phyloP scores from a whole-genome alignment of 2,797 vertebrate genomes.

The Champsocephalus gunnari region DNA sequence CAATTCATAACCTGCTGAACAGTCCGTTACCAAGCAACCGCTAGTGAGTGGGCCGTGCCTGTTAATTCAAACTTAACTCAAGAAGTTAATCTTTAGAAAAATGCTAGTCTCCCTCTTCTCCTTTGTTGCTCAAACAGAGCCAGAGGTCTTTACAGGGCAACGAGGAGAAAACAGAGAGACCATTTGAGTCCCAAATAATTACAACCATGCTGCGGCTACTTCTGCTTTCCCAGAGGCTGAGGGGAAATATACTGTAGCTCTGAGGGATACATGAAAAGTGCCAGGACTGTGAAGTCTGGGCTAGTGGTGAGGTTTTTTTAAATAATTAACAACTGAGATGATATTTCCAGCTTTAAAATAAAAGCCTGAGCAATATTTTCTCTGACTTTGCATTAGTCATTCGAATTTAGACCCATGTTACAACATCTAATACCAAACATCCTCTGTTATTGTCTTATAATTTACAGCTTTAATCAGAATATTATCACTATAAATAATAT shows the following conservation, averaged over 20 bases:
- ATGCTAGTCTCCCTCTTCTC: constrained; percentile 49
- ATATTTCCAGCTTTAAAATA: background rate
- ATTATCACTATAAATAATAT: background rate
- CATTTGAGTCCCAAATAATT: constrained; percentile 20
- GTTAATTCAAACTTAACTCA: constrained; percentile 25
- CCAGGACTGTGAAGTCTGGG: background rate
- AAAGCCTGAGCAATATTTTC: background rate
- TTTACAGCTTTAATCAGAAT: too few relatives aligned
- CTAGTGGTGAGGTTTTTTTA: background rate
- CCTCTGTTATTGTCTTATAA: background rate
- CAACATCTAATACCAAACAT: background rate
- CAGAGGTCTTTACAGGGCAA: constrained; percentile 38
- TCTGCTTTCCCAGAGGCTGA: constrained; percentile 7
- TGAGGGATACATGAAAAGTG: background rate
- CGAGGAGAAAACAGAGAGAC: constrained; percentile 6
- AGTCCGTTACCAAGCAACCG: constrained; percentile 45
- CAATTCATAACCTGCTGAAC: constrained; percentile 29
- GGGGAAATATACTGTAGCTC: background rate
- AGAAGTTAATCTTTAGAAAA: constrained; percentile 65
- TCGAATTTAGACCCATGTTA: constrained; percentile 3
- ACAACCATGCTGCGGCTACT: constrained; percentile 23
- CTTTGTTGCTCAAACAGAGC: constrained; percentile 51
- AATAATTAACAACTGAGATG: background rate
- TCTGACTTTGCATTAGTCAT: background rate
- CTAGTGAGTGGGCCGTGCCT: background rate